Evolutionary conservation across 2,888 invertebrate genomes (phyloP), one percentile per base, ranked within the genome.

Genomic region (Abrostola triplasia): DNA sequence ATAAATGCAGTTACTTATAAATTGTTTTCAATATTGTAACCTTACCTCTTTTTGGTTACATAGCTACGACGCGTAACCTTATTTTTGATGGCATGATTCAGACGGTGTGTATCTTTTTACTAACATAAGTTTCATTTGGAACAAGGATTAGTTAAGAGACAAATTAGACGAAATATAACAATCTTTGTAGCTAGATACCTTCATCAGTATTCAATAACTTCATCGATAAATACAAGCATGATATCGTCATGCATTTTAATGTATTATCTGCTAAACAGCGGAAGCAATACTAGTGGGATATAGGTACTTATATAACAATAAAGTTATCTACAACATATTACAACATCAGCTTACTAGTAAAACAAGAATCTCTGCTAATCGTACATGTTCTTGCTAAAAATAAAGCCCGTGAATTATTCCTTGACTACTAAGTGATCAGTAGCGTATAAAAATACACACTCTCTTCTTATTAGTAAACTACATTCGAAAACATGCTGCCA

Each of bases 261-360:
- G 24, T 24, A 24, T 24, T 24, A 24, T 24, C 24, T 24, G 24
- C 24, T 10, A 38, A 47, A 55, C 42, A 36, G 24, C 52, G 41
- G 56, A 47, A 53, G 40, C 50, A 24, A 52, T 52, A 11, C 8
- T 40, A 40, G 10, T 52, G 13, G 38, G 5, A 24, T 24, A 4
- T 24, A 24, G 24, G 24, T 24, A 24, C 24, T 2, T 41, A 41
- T 24, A 40, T n/a, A 36, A 24, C n/a, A 64, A 54, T 41, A n/a
- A 70, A 42, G 11, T 48, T 55, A 49, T 55, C 41, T 48, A 44
- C 42, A 12, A 38, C 42, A 35, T 9, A 48, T 42, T 5, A 58
- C 13, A 64, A 64, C 65, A 53, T 47, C 44, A 24, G 13, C 35
- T 70, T 59, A 69, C 71, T 13, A 47, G 13, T 56, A 47, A 47